Evolutionary conservation across 2,888 invertebrate species (phyloP).

Genomic region (Drosophila atroscutellata): DNA sequence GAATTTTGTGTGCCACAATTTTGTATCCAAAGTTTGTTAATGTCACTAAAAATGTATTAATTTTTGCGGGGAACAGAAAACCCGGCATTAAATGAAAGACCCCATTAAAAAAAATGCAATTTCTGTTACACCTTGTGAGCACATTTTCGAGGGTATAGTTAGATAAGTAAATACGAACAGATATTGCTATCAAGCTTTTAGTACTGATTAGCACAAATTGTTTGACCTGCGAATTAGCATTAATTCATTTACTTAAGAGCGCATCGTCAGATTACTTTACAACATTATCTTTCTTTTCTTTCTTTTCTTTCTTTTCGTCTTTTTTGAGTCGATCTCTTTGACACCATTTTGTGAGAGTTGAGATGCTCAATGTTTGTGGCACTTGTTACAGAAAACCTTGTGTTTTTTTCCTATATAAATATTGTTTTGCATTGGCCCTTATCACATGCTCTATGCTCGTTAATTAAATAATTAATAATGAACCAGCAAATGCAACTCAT

Average conservation of each 20-base stretch:
- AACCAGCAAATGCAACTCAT: neutral
- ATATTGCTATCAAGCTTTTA: slow-evolving; percentile 20
- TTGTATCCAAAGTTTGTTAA: neutral
- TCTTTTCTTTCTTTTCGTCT: neutral
- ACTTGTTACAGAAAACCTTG: neutral
- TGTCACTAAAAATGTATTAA: neutral
- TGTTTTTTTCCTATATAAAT: neutral
- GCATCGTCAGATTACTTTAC: neutral
- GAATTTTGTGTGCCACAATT: neutral
- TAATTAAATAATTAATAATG: neutral
- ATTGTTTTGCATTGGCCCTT: neutral
- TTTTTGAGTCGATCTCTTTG: neutral
- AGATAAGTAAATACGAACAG: slow-evolving; percentile 11
- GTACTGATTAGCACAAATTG: slow-evolving; percentile 18
- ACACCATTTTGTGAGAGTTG: neutral
- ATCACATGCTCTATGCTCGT: neutral
- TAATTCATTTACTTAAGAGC: neutral
- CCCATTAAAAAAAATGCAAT: neutral
- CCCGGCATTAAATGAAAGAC: neutral
- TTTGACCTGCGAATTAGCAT: slow-evolving; percentile 22
- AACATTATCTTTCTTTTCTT: neutral
- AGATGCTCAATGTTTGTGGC: neutral
- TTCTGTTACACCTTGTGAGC: neutral
- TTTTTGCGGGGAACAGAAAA: neutral
- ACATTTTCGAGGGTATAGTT: slow-evolving; percentile 1